Evolutionary conservation across 2,797 vertebrate genomes (phyloP).

Genomic region (Sebastes steindachneri): DNA sequence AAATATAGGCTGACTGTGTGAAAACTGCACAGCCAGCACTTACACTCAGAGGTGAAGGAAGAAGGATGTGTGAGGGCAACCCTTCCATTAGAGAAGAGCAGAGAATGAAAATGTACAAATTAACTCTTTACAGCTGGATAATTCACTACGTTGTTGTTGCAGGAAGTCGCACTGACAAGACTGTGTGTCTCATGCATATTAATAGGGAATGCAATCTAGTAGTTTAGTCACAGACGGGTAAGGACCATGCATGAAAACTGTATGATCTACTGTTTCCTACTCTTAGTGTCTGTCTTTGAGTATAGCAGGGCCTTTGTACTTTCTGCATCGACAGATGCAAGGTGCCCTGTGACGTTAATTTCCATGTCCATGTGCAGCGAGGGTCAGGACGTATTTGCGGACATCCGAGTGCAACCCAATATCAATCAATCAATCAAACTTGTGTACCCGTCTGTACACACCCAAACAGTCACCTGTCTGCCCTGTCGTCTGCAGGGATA

Average conservation of each 20-base stretch:
- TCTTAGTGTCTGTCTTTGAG: background rate
- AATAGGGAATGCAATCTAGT: too few relatives aligned
- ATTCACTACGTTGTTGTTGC: background rate
- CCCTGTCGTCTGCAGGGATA: background rate
- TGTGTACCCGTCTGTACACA: background rate
- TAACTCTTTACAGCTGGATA: background rate
- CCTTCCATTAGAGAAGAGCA: slow-evolving; percentile 17
- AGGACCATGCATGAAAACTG: background rate
- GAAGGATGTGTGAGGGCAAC: background rate
- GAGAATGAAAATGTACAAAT: background rate
- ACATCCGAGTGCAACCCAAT: background rate
- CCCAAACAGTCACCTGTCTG: background rate
- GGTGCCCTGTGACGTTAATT: background rate
- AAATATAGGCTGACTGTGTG: slow-evolving; percentile 54
- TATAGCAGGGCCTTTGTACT: background rate
- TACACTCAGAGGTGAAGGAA: slow-evolving; percentile 30
- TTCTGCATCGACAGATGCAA: background rate
- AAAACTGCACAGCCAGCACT: slow-evolving; percentile 52
- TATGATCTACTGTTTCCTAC: background rate
- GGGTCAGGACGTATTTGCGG: background rate
- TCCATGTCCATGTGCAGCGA: background rate
- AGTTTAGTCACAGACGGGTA: background rate
- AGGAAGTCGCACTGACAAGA: background rate
- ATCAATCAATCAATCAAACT: background rate
- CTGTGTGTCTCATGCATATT: background rate